phyloP scores from a whole-genome alignment of 2,797 vertebrate species.

The Thripadectes ignobilis region DNA sequence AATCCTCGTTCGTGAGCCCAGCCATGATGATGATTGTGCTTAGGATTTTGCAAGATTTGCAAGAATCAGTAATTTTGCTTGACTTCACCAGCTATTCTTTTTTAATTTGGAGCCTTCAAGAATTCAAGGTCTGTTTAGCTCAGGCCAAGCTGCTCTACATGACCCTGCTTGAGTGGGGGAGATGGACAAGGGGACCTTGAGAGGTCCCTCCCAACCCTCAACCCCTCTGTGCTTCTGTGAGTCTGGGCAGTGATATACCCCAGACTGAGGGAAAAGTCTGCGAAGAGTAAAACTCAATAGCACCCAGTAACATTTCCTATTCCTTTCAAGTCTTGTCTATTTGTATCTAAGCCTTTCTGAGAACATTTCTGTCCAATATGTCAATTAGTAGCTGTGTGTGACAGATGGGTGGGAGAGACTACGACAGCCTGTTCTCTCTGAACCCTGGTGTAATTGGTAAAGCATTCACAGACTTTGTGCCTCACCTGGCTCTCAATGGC shows the following conservation, averaged over 20 bases:
- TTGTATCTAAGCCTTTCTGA: neutral
- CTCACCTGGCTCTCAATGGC: neutral
- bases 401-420: neutral
- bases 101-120: neutral
- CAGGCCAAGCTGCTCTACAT: neutral
- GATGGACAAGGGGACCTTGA: neutral
- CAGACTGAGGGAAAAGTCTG: neutral
- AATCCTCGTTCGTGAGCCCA: no score
- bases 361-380: neutral
- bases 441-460: neutral
- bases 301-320: neutral
- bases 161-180: neutral
- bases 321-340: neutral
- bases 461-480: neutral
- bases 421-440: neutral
- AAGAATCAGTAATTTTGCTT: neutral
- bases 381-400: neutral
- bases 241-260: neutral
- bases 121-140: neutral
- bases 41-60: slow-evolving; percentile 25
- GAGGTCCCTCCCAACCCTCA: neutral
- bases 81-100: neutral
- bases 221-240: neutral
- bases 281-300: neutral
- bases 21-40: neutral